Percentiles rank a stretch among this genome's conserved stretches.
These are phyloP conservation scores for Drosophila pandora DNA, from an alignment of 1,140 invertebrate species.

Conservation along the genomic window DNA sequence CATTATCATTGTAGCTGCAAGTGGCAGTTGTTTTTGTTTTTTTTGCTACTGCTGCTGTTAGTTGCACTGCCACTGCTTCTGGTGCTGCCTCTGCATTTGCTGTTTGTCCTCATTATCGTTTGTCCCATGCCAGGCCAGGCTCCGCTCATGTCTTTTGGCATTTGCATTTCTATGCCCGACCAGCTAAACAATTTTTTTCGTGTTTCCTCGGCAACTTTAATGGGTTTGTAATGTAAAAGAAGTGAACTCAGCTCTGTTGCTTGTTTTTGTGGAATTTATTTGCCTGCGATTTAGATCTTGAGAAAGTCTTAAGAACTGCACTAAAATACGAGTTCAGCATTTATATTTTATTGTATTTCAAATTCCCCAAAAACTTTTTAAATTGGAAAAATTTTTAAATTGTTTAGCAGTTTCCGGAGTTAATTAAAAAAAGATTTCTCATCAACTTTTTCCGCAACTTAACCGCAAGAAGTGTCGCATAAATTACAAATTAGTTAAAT, in stretches of 20 bases:
- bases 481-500: constrained; percentile 79
- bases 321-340: constrained; percentile 26
- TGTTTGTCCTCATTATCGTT: constrained; percentile 79
- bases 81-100: constrained; percentile 33
- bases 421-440: constrained; percentile 71
- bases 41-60: constrained; percentile 34
- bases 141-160: constrained; percentile 70
- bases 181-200: constrained; percentile 33
- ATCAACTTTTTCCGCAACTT: constrained; percentile 41
- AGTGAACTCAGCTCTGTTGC: constrained; percentile 36
- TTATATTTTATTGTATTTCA: constrained; percentile 3
- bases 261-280: constrained; percentile 21
- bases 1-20: constrained; percentile 1
- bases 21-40: constrained; percentile 63
- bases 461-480: constrained; percentile 59
- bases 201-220: constrained; percentile 70
- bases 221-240: constrained; percentile 67
- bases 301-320: constrained; percentile 35
- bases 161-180: constrained; percentile 55
- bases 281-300: constrained; percentile 36
- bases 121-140: constrained; percentile 53
- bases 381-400: constrained; percentile 20
- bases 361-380: constrained; percentile 14
- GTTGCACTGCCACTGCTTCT: neutral
- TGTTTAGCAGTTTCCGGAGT: constrained; percentile 36